Conservation (phyloP, 2,888 invertebrate species). For the Clunio marinus region DNA sequence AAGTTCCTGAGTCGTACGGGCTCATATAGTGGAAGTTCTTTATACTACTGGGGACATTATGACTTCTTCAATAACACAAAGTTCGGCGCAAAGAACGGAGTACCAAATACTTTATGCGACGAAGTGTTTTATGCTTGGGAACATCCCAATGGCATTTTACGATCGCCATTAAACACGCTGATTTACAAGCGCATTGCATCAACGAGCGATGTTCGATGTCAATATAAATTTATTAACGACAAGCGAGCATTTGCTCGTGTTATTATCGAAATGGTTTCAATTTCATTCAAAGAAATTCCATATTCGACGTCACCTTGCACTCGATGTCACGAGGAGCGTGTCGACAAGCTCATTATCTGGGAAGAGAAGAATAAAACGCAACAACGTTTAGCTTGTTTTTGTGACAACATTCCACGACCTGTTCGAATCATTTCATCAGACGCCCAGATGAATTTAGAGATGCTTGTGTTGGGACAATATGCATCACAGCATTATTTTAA, state of each 20-base stretch:
- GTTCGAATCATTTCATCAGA: constrained; percentile 71
- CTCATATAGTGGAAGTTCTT: constrained; percentile 87
- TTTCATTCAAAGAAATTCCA: constrained; percentile 80
- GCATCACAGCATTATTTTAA: constrained; percentile 86
- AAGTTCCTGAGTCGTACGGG: constrained; percentile 89
- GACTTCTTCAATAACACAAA: constrained; percentile 90
- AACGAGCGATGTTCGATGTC: constrained; percentile 71
- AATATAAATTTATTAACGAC: constrained; percentile 80
- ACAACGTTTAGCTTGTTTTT: constrained; percentile 69
- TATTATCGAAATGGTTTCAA: constrained; percentile 68
- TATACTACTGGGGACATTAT: constrained; percentile 92
- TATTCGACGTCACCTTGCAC: constrained; percentile 75
- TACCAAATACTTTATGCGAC: constrained; percentile 77
- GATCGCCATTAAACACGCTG: constrained; percentile 81
- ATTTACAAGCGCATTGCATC: constrained; percentile 76
- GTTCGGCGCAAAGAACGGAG: constrained; percentile 77
- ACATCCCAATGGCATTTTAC: constrained; percentile 66
- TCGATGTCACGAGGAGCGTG: constrained; percentile 81
- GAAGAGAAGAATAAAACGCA: constrained; percentile 67
- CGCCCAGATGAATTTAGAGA: constrained; percentile 73
- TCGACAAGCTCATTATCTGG: constrained; percentile 78
- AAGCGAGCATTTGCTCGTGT: constrained; percentile 75
- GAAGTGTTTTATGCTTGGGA: constrained; percentile 85
- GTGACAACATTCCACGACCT: constrained; percentile 60
- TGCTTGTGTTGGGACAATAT: constrained; percentile 78